These are phyloP conservation scores for Telmatochromis sp. DNA, from an alignment of 2,113 vertebrate genomes.

Conservation along the genomic window DNA sequence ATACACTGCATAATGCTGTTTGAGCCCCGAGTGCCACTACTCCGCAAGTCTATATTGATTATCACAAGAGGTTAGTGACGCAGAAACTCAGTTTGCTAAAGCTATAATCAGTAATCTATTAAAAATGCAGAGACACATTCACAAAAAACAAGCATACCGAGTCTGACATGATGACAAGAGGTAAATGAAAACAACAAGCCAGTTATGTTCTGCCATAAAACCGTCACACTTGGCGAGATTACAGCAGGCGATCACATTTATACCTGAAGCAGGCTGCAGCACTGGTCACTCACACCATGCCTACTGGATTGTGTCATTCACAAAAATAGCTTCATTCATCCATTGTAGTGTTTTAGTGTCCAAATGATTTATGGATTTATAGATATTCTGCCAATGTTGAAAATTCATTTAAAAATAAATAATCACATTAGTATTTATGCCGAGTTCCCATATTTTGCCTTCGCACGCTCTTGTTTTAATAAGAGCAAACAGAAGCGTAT, in stretches of 20 bases:
- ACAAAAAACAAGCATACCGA: background rate
- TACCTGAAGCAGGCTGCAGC: background rate
- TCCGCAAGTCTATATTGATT: slow-evolving; percentile 8
- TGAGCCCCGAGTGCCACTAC: background rate
- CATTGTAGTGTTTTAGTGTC: background rate
- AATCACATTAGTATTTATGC: background rate
- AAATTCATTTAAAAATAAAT: background rate
- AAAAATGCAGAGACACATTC: background rate
- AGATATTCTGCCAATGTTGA: background rate
- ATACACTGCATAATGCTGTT: background rate
- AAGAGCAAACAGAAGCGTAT: background rate
- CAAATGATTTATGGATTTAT: background rate
- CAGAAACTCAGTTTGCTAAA: slow-evolving; percentile 18
- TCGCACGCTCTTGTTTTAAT: background rate
- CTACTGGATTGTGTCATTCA: background rate
- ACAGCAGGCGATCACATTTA: background rate
- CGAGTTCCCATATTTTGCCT: background rate
- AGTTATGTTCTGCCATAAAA: background rate
- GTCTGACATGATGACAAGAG: background rate
- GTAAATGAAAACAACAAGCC: background rate
- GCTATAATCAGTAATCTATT: slow-evolving; percentile 15
- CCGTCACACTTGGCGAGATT: background rate
- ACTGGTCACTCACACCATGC: background rate
- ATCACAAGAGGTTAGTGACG: background rate
- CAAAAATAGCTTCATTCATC: background rate